A percentile compares a stretch with the other conserved stretches of the same genome.
These are phyloP conservation scores for Campoplex capitator DNA, from an alignment of 2,888 invertebrate species.

Conservation along the genomic window DNA sequence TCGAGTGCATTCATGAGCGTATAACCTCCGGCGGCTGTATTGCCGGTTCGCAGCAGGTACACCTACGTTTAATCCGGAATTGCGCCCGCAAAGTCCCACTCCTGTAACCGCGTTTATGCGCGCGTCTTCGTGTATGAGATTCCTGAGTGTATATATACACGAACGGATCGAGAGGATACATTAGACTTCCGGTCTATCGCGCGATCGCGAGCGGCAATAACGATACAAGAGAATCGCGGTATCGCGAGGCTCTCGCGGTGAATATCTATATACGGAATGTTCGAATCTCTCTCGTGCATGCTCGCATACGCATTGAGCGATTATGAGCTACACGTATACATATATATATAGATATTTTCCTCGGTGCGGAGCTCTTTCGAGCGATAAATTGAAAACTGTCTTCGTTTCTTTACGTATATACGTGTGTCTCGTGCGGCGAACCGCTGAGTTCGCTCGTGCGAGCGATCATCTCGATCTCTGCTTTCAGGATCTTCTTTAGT, in stretches of 20 bases:
- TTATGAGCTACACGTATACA: background rate
- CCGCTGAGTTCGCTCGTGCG: background rate
- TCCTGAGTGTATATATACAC: background rate
- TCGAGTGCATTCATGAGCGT: background rate
- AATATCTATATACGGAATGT: background rate
- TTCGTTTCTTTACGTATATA: background rate
- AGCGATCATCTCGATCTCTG: background rate
- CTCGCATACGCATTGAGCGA: background rate
- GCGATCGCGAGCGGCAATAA: constrained; percentile 2
- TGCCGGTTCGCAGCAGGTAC: constrained; percentile 11
- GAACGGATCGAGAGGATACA: constrained; percentile 27
- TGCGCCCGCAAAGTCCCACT: constrained; percentile 46
- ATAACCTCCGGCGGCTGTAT: constrained; percentile 18
- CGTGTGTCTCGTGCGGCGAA: background rate
- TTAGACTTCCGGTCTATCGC: constrained; percentile 60
- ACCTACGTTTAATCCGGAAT: constrained; percentile 59
- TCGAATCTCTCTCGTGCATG: background rate
- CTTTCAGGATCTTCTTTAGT: background rate
- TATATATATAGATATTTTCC: background rate
- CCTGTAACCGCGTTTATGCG: background rate
- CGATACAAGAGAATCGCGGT: constrained; percentile 4
- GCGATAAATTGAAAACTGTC: constrained; percentile 6
- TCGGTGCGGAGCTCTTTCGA: background rate
- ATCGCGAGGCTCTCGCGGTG: background rate
- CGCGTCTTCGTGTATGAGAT: background rate